Evolutionary conservation across 2,888 invertebrate genomes (phyloP).

Genomic region (Neelides folsomi): DNA sequence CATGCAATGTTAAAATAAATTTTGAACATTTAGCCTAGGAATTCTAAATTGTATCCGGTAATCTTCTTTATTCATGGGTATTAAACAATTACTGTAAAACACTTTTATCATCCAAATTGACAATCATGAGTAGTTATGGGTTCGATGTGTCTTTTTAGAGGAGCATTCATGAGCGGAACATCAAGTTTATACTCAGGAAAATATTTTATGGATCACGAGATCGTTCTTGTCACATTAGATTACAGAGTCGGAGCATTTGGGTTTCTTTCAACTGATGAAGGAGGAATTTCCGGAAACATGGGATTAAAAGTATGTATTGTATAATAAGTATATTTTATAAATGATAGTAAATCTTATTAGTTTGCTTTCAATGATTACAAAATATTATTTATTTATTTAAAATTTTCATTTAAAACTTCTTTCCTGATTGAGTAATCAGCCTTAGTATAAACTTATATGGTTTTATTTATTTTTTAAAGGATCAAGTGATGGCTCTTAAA

Average conservation of each 20-base stretch:
- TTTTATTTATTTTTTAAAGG: not conserved
- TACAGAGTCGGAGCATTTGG: slow-evolving; percentile 4
- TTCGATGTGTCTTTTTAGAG: not conserved
- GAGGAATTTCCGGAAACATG: slow-evolving; percentile 3
- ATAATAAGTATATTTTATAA: not conserved
- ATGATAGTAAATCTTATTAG: not conserved
- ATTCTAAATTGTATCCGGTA: not conserved
- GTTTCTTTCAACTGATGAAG: slow-evolving; percentile 4
- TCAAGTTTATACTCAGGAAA: slow-evolving; percentile 4
- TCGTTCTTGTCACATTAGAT: slow-evolving; percentile 6
- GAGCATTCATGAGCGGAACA: slow-evolving; percentile 1
- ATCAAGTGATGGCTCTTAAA: slow-evolving; percentile 4
- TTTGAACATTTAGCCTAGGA: not conserved
- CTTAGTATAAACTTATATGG: too few relatives aligned
- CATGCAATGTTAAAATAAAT: not conserved
- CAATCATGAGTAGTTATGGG: not conserved
- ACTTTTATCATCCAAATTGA: not conserved
- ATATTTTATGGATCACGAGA: slow-evolving; percentile 2
- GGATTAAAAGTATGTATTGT: not conserved
- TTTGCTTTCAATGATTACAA: not conserved
- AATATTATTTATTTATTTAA: not conserved
- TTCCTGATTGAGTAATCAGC: too few relatives aligned
- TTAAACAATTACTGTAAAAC: too few relatives aligned
- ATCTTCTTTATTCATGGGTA: slow-evolving; percentile 5
- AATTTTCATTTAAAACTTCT: not conserved